Base-by-base conservation (phyloP, 2,113 vertebrate genomes). In the Mobula hypostoma region DNA sequence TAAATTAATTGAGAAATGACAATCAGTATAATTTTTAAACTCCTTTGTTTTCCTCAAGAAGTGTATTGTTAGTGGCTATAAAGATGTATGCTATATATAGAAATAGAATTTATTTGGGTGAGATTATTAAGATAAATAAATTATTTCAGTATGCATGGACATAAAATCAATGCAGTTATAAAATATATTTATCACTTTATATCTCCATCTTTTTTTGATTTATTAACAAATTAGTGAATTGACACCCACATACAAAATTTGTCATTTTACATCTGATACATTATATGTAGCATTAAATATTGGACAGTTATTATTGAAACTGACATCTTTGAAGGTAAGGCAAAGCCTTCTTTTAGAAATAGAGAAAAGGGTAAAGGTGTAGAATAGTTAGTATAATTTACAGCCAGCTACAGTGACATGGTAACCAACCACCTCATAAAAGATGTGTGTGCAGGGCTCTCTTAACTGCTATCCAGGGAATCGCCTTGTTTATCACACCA, bases 331-430 rank as follows among this genome's bases (percentile, higher is more conserved):
- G 36, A 56, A 93, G 70, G 19, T 72, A 87, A 88, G 82, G 83
- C 88, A 90, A 19, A 87, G 27, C 15, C 40, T 12, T 94, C 21
- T 88, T 87, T 32, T 76, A 68, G 66, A 87, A 76, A 76, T 48
- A 76, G 82, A 72, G 66, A 77, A 94, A 88, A 88, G 94, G 48
- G 68, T 94, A 70, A 58, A 85, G 83, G 48, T 90, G 82, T 90
- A 76, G 94, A 76, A 88, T 88, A 87, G 68, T 94, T 94, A 88
- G 85, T 48, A 74, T 94, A 85, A 94, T 94, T 94, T 94, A 94
- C 94, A 94, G 94, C 83, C 48, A 87, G 82, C 80, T 74, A 24
- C 61, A 88, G 40, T 72, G 94, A 94, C 94, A 94, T 58, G 68
- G 91, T 76, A 72, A 72, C 82, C 70, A 87, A 58, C 83, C 90